Conservation (phyloP, 1,140 invertebrate species). For the Neodiprion fabricii region DNA sequence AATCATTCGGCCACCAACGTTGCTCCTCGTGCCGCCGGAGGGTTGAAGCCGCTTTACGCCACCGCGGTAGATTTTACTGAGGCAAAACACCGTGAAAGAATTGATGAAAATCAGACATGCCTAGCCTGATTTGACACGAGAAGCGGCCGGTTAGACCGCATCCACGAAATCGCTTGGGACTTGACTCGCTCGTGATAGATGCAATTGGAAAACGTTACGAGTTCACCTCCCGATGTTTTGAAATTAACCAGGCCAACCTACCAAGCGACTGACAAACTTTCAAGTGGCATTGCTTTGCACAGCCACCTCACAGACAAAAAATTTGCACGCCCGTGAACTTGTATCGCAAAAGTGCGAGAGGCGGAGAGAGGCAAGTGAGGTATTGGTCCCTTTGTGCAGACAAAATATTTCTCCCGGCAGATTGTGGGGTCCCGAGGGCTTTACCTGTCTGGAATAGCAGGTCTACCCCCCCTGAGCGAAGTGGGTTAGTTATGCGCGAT, state of each 20-base stretch:
- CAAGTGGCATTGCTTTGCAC: too few species aligned
- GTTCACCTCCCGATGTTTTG: too few species aligned
- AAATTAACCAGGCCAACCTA: too few species aligned
- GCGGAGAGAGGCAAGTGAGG: not conserved
- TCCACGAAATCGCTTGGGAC: not conserved
- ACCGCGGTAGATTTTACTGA: not conserved
- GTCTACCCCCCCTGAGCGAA: too few species aligned
- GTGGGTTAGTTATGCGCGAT: not conserved
- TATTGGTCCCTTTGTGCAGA: not conserved
- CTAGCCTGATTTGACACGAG: constrained; percentile 2
- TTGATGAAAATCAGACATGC: not conserved
- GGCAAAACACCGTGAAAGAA: not conserved
- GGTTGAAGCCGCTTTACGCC: not conserved
- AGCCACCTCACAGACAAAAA: not conserved
- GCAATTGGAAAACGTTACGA: too few species aligned
- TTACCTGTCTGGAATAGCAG: not conserved
- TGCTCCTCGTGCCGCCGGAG: not conserved
- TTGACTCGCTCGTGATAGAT: not conserved
- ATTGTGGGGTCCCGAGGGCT: not conserved
- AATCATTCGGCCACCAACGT: not conserved
- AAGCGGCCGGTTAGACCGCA: not conserved
- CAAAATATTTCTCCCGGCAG: not conserved
- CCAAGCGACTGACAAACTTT: too few species aligned
- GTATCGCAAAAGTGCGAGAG: too few species aligned
- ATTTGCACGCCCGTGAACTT: not conserved